phyloP scores from a whole-genome alignment of 1,140 invertebrate genomes.

The Apocrypta bakeri region DNA sequence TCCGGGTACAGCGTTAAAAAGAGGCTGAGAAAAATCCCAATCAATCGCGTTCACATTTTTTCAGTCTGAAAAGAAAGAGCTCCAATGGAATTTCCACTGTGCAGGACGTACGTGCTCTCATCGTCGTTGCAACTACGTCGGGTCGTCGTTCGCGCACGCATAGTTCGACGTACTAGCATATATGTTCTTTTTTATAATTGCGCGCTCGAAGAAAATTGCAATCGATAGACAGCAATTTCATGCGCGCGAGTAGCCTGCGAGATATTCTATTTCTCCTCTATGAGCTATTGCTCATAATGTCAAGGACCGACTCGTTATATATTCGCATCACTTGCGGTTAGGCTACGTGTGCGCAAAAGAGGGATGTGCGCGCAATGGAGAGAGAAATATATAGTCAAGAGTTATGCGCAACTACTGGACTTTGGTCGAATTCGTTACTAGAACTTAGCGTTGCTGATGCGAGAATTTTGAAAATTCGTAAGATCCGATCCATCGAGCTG shows the following conservation, averaged over 20 bases:
- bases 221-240: background rate
- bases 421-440: too few relatives aligned
- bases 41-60: background rate
- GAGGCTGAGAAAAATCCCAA: constrained; percentile 4
- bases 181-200: background rate
- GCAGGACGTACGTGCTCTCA: background rate
- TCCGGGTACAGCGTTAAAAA: background rate
- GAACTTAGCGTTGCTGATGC: too few relatives aligned
- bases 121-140: background rate
- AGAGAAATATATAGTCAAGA: background rate
- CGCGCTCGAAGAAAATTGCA: background rate
- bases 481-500: too few relatives aligned
- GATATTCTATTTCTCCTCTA: background rate
- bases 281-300: background rate
- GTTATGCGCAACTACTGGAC: too few relatives aligned
- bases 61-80: background rate
- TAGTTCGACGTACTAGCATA: background rate
- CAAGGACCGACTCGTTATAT: background rate
- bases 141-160: background rate
- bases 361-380: background rate
- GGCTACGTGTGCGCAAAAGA: too few relatives aligned
- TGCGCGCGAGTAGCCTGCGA: background rate
- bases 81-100: background rate
- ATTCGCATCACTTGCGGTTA: background rate
- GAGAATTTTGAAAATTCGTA: too few relatives aligned